These are phyloP conservation scores for Acromyrmex charruanus DNA, from an alignment of 1,140 invertebrate genomes.

Conservation along the genomic window DNA sequence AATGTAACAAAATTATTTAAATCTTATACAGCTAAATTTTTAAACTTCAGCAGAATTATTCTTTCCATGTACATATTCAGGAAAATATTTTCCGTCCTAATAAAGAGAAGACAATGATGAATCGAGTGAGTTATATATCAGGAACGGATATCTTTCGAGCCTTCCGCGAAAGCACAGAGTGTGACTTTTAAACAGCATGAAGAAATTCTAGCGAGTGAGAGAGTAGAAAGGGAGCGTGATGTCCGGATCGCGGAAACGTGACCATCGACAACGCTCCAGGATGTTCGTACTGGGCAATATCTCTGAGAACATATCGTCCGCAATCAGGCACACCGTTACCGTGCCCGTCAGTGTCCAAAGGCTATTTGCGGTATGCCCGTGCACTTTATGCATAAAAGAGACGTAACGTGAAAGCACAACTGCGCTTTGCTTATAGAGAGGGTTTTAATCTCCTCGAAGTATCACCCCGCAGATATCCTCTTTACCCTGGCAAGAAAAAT, in stretches of 20 bases:
- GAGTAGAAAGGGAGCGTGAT: slow-evolving; percentile 75
- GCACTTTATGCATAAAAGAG: slow-evolving; percentile 74
- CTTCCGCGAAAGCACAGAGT: not conserved
- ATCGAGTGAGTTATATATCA: slow-evolving; percentile 14
- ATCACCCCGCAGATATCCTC: slow-evolving; percentile 57
- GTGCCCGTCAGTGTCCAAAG: slow-evolving; percentile 76
- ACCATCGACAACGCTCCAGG: slow-evolving; percentile 76
- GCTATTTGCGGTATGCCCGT: slow-evolving; percentile 75
- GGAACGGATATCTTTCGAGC: slow-evolving; percentile 11
- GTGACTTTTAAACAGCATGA: slow-evolving; percentile 40
- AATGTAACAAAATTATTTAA: too few species aligned
- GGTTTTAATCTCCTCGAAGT: slow-evolving; percentile 57
- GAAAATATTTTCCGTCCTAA: not conserved
- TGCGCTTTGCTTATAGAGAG: slow-evolving; percentile 51
- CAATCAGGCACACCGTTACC: slow-evolving; percentile 76
- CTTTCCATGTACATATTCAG: not conserved
- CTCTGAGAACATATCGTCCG: slow-evolving; percentile 75
- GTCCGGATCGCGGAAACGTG: slow-evolving; percentile 76
- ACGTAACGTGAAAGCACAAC: slow-evolving; percentile 74
- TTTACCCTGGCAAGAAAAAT: slow-evolving; percentile 7
- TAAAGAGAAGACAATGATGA: not conserved
- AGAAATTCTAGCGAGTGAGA: slow-evolving; percentile 61
- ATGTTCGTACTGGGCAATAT: slow-evolving; percentile 73
- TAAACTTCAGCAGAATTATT: too few species aligned
- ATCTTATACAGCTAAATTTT: too few species aligned